Evolutionary conservation across 2,888 invertebrate species (phyloP).

Genomic region (Drosophila nigricruria): DNA sequence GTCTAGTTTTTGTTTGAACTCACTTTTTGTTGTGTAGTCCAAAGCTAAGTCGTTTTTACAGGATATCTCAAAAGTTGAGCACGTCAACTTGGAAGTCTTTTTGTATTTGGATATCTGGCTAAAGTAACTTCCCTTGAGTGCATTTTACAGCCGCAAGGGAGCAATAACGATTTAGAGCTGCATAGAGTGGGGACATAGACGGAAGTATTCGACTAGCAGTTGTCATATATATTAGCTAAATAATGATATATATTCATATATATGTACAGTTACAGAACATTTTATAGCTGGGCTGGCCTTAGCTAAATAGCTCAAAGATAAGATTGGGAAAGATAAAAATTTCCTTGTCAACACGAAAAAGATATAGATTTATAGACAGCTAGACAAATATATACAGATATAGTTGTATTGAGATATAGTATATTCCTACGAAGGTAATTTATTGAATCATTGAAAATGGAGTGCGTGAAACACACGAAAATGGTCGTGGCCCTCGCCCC

Average conservation of each 20-base stretch:
- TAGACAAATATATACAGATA: not conserved
- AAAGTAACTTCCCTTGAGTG: conserved; percentile 34
- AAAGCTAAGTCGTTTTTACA: not conserved
- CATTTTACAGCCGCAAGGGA: conserved; percentile 23
- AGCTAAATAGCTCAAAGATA: conserved; percentile 1
- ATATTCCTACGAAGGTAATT: not conserved
- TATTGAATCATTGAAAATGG: no score
- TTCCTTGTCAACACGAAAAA: not conserved
- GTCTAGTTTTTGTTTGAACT: no score
- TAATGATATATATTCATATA: conserved; percentile 1
- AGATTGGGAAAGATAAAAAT: not conserved
- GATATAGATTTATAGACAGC: not conserved
- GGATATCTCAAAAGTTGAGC: not conserved
- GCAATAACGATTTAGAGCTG: conserved; percentile 16
- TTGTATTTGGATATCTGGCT: conserved; percentile 10
- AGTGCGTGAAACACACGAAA: no score
- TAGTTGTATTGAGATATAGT: not conserved
- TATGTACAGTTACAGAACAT: not conserved
- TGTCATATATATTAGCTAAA: conserved; percentile 2
- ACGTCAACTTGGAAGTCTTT: not conserved
- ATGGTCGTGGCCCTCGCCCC: no score
- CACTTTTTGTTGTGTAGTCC: no score
- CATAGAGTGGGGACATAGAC: no score
- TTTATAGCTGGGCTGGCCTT: not conserved
- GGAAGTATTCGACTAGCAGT: not conserved